Conservation (phyloP, 2,888 invertebrate genomes). For the Drosophila hawaiiensis region DNA sequence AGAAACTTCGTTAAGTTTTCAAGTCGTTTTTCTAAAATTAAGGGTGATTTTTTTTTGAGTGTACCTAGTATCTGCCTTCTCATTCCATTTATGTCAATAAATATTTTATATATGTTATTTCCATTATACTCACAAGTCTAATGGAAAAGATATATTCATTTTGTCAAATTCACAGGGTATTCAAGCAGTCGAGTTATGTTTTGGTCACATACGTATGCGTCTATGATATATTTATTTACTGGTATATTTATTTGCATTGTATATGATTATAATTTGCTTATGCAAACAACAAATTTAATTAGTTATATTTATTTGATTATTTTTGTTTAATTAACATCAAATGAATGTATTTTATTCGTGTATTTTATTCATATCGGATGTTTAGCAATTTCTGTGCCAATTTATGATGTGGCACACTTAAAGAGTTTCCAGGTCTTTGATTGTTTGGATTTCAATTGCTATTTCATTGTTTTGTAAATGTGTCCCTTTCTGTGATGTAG, state of each 20-base stretch:
- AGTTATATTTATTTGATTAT: not conserved
- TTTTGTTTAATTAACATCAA: not conserved
- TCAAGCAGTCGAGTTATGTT: not conserved
- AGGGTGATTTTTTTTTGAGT: not conserved
- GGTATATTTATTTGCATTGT: not conserved
- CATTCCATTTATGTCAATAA: not conserved
- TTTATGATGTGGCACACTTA: not conserved
- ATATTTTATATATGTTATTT: not conserved
- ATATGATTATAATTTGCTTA: no score
- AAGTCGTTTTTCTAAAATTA: not conserved
- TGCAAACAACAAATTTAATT: not conserved
- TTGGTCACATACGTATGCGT: not conserved
- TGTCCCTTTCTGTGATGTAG: not conserved
- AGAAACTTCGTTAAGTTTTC: not conserved
- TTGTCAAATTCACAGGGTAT: not conserved
- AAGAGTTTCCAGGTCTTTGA: conserved; percentile 10
- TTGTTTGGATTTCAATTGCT: conserved; percentile 20
- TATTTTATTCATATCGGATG: not conserved
- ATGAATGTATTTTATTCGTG: not conserved
- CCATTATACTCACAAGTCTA: no score
- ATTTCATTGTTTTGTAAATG: conserved; percentile 49
- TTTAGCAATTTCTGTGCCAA: not conserved
- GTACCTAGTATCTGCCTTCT: not conserved
- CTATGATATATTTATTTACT: not conserved
- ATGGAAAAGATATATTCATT: not conserved